Evolutionary conservation across 2,113 vertebrate genomes (phyloP), one percentile per base, ranked within the genome.

Genomic region (Taurulus bubalis): DNA sequence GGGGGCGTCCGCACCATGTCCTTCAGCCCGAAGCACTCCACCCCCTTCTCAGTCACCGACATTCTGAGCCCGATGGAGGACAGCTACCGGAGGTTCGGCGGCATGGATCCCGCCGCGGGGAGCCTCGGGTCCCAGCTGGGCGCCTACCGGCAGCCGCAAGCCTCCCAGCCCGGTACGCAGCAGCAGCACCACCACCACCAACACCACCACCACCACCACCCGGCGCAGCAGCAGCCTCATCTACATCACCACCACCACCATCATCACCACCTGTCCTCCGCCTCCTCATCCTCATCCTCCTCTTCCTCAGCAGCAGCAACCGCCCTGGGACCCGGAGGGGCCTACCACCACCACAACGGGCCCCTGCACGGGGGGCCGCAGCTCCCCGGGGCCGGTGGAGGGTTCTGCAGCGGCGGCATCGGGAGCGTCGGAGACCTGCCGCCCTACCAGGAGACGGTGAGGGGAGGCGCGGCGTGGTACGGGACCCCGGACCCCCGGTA

Each of bases 1-100:
- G 73, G 90, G 66, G 93, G 88, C 94, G 93, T 60, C 58, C 58
- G 91, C 93, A 96, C 92, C 96, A 98, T 98, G 97, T 97, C 97
- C 95, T 95, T 97, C 93, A 98, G 97, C 96, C 97, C 97, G 80
- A 97, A 96, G 89, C 96, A 96, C 94, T 97, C 97, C 95, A 98
- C 97, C 80, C 97, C 96, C 91, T 98, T 98, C 95, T 98, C 97
- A 84, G 97, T 98, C 84, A 95, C 92, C 80, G 97, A 98, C 92
- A 97, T 98, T 84, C 91, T 98, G 90, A 97, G 96, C 92, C 97
- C 97, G 67, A 96, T 97, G 94, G 97, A 98, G 92, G 97, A 98
- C 92, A 96, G 88, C 87, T 98, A 96, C 94, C 96, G 96, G 94
- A 96, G 97, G 94, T 97, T 97, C 83, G 94, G 96, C 78, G 92